A percentile compares a stretch with the other conserved stretches of the same genome.
Evolutionary conservation across 2,888 invertebrate genomes (phyloP).

Genomic region (Xestia c-nigrum): DNA sequence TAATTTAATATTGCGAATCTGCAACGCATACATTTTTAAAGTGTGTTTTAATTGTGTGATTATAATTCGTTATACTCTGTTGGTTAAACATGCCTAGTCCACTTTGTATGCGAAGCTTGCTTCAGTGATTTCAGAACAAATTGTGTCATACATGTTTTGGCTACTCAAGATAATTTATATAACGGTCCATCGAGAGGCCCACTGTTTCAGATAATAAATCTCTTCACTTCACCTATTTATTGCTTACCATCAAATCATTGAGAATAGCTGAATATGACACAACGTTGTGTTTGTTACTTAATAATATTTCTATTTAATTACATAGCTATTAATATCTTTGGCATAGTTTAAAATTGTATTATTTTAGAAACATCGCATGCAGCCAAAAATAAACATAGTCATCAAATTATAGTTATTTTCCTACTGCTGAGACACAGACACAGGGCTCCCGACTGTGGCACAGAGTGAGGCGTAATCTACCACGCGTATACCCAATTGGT

Average conservation of each 20-base stretch:
- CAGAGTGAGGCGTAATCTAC: neutral
- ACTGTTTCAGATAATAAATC: constrained; percentile 28
- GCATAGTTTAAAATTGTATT: neutral
- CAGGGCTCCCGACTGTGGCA: neutral
- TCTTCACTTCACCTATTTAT: constrained; percentile 25
- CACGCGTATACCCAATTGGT: neutral
- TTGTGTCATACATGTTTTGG: constrained; percentile 53
- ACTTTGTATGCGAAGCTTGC: constrained; percentile 47
- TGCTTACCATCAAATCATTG: constrained; percentile 26
- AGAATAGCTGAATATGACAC: constrained; percentile 23
- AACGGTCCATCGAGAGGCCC: constrained; percentile 28
- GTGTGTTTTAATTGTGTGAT: constrained; percentile 59
- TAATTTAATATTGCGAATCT: constrained; percentile 55
- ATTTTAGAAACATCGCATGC: neutral
- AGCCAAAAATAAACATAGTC: neutral
- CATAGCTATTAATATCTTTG: neutral
- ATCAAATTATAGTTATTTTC: neutral
- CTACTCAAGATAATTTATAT: constrained; percentile 51
- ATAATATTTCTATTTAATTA: constrained; percentile 1
- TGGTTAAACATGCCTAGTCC: constrained; percentile 54
- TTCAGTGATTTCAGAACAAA: constrained; percentile 56
- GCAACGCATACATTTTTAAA: constrained; percentile 44
- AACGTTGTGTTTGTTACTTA: neutral
- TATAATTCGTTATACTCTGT: constrained; percentile 64
- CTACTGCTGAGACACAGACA: neutral